Base-by-base conservation (phyloP, 2,113 vertebrate species). In the Boulengeromyrus knoepffleri region DNA sequence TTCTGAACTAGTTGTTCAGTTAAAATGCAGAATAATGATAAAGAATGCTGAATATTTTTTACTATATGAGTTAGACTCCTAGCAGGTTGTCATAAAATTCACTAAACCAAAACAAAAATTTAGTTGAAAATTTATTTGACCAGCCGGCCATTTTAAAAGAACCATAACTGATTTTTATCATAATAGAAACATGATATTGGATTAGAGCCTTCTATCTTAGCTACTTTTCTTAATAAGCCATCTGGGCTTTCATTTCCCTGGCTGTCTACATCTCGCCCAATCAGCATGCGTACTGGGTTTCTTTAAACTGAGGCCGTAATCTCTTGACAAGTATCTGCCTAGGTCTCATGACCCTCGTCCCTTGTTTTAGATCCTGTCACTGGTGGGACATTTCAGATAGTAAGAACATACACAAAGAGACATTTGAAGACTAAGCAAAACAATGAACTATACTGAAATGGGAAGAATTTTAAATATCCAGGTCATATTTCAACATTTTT, bases 251-350 rank as follows among this genome's bases (percentile, higher is more conserved):
- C 46, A 66, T 86, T 85, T 83, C 42, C 31, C 49, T 89, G 83
- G 56, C 53, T 70, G 47, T 53, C 46, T 89, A 39, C 56, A 42
- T 42, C 52, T 84, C 47, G 52, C 66, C 90, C 39, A 88, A 47
- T 90, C 88, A 53, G 52, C 90, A 86, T 89, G 77, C 31, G 5
- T 62, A 86, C 39, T 89, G 83, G 88, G 49, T 89, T 87, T 87
- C 88, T 87, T 58, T 88, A 47, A 89, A 85, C 17, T 56, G 52
- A 85, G 42, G 50, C 17, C 7, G 39, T 74, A 53, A 87, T 85
- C 83, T 87, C 84, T 88, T 46, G 24, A 42, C 80, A 89, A n/a
- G 21, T 80, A 86, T 50, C 56, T 24, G 31, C 90, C 83, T 74
- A 45, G n/a, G 27, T 31, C 49, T 70, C 88, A 74, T 62, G 24